These are phyloP conservation scores for Notospermus geniculatus DNA, from an alignment of 1,140 invertebrate species.

Conservation along the genomic window DNA sequence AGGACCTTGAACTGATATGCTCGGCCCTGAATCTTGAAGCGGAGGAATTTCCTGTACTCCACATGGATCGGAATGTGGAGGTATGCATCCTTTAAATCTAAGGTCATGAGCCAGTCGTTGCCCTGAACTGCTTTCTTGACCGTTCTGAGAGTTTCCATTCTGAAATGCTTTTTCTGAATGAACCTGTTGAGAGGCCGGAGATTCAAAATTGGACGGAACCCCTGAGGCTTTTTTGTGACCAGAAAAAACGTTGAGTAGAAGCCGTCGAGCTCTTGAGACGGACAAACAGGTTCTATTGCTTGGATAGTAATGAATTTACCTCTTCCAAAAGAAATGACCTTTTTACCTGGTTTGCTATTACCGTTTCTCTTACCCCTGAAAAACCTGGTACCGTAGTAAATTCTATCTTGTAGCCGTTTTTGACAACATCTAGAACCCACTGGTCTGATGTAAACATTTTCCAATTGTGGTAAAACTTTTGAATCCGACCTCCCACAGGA, in stretches of 20 bases:
- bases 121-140: conserved; percentile 15
- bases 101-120: conserved; percentile 12
- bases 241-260: conserved; percentile 22
- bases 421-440: conserved; percentile 20
- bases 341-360: conserved; percentile 4
- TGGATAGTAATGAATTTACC: background rate
- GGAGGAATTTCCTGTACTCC: conserved; percentile 13
- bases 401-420: conserved; percentile 18
- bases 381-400: conserved; percentile 9
- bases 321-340: conserved; percentile 11
- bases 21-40: conserved; percentile 7
- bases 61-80: conserved; percentile 17
- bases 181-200: conserved; percentile 15
- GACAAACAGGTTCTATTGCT: conserved; percentile 2
- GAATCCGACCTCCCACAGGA: too few relatives aligned
- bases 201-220: conserved; percentile 19
- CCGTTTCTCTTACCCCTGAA: conserved; percentile 7
- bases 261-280: background rate
- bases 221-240: conserved; percentile 16
- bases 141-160: conserved; percentile 18
- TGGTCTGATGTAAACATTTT: conserved; percentile 16
- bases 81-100: conserved; percentile 21
- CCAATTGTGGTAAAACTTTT: background rate
- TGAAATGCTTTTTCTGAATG: conserved; percentile 16
- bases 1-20: background rate